Base-by-base conservation (phyloP, 1,140 invertebrate species). In the Tetramorium simillimum region DNA sequence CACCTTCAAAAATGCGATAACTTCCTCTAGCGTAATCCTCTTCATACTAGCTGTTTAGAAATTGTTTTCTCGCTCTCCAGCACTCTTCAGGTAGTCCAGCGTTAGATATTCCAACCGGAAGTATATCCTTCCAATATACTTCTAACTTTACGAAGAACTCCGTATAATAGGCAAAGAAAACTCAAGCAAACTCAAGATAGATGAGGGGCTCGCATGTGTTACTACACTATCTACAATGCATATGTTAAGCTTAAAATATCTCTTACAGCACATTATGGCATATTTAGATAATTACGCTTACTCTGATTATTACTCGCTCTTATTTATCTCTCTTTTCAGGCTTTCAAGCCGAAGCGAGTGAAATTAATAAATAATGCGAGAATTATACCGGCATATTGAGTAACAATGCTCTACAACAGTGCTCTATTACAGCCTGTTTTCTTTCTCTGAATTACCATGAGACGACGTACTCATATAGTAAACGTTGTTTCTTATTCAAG, bases 1-100 rank as follows among this genome's bases (percentile, higher is more conserved):
- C n/a, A 77, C 16, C 14, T 65, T 89, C 21, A 86, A 75, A 40
- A 89, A 89, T 1, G 10, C n/a, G 2, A 89, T 88, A 2, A 86
- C 56, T 4, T 33, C 60, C 28, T 84, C 56, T 1, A 75, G 65
- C 9, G 14, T 37, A 24, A 49, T 18, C 3, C n/a, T 24, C n/a
- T 40, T 75, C 53, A 75, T 75, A 18, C 7, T 40, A n/a, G 3
- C 21, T 16, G 49, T 12, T 9, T 46, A 10, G 18, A 40, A 5
- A 14, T 28, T 4, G 1, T n/a, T 58, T 16, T 2, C 5, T 18
- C 37, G 12, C 24, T 62, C n/a, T 65, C 62, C 16, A 43, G n/a
- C 37, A 9, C 24, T 62, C n/a, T 65, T 33, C 16, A 43, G n/a
- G 37, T 40, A 37, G 51, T 37, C 3, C 4, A 2, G 7, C 18